Conservation (phyloP, 1,140 invertebrate species). For the Aphidius ervi region DNA sequence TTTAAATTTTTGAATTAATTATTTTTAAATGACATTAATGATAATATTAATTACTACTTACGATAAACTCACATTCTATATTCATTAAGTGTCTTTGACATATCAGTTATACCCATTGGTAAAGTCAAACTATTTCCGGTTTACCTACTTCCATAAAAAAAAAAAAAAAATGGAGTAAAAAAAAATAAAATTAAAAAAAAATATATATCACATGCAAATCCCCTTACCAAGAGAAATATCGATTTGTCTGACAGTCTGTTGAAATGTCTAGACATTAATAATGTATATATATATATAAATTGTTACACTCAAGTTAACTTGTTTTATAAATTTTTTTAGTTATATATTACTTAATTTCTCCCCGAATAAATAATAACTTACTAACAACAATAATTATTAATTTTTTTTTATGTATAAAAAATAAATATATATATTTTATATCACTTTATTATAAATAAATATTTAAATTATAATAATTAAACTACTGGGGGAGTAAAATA, state of each 20-base stretch:
- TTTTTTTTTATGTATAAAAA: conserved; percentile 14
- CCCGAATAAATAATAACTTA: no score
- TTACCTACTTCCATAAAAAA: conserved; percentile 20
- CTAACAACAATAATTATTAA: no score
- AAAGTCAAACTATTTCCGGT: conserved; percentile 31
- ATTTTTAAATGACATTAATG: conserved; percentile 2
- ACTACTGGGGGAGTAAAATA: conserved; percentile 6
- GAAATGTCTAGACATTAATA: conserved; percentile 4
- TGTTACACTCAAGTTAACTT: neutral
- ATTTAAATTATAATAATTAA: neutral
- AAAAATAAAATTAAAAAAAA: no score
- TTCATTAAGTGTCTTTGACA: conserved; percentile 52
- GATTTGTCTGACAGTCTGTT: conserved; percentile 1
- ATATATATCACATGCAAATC: conserved; percentile 9
- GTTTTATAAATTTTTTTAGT: no score
- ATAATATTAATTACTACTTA: conserved; percentile 12
- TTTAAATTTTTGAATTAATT: neutral
- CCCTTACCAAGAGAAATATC: conserved; percentile 15
- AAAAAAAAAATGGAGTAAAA: neutral
- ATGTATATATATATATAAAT: neutral
- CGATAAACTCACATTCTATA: conserved; percentile 51
- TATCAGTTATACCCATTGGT: conserved; percentile 52
- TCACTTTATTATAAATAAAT: conserved; percentile 1
- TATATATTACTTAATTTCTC: no score
- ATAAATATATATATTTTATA: conserved; percentile 15